Base-by-base conservation (phyloP, 2,113 vertebrate species). In the Microcebus jonahi region DNA sequence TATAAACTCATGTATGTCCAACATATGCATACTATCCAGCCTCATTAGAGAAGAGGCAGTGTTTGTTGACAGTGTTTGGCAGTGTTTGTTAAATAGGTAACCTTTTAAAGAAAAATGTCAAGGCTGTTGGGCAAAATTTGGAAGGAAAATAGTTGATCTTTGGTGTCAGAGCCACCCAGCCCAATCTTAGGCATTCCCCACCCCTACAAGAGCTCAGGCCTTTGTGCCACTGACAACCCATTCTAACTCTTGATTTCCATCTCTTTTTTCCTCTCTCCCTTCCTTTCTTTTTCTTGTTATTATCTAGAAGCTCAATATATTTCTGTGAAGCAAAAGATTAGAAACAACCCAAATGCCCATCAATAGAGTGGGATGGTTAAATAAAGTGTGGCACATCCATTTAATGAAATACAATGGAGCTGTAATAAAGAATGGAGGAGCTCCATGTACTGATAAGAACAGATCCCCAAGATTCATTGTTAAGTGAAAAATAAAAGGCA, bases 321-420 rank as follows among this genome's bases (percentile, higher is more conserved):
- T 86, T 75, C 91, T 95, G 75, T 71, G 73, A 95, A 94, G 95
- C 57, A 27, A 91, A 96, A 96, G 95, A 93, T 97, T 86, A 97
- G 81, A 94, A 88, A 91, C 88, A 91, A 93, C 77, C 79, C 82
- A 83, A 89, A 73, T 70, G 73, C 50, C 95, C 68, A 90, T 97
- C 94, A 95, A 6, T 83, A 93, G 92, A 93, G 75, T 91, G 34
- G 83, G 80, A 87, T 55, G 87, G 91, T 80, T 77, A 93, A 91
- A 87, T 91, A 86, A 82, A 92, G 61, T 18, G 50, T 82, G 89
- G 71, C 73, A 59, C 77, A 88, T 79, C 79, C 93, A 90, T 94
- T 95, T 95, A 92, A 88, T 82, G 93, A 89, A 94, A 67, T 83
- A 95, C 88, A 97, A 76, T 75, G 93, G 93, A 29, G 36, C 61